Percentiles rank a stretch among this genome's conserved stretches.
phyloP scores from a whole-genome alignment of 2,113 vertebrate genomes.

The Mesembrinibis cayennensis region DNA sequence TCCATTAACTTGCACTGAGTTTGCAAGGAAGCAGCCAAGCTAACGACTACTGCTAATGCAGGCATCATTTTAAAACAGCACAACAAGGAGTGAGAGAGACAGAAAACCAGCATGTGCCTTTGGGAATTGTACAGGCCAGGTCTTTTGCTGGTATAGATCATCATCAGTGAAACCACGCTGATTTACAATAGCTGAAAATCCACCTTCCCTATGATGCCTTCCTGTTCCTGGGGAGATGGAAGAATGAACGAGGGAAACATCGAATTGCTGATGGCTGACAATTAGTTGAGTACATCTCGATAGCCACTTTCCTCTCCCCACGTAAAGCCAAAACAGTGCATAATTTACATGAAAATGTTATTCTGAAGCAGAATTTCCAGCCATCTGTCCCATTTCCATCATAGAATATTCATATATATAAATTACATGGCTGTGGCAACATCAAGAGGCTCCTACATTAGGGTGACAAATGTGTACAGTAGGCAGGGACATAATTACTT shows the following conservation, averaged over 20 bases:
- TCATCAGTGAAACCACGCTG: background rate
- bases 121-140: background rate
- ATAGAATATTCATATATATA: slow-evolving; percentile 68
- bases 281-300: slow-evolving; percentile 25
- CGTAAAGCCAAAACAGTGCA: slow-evolving; percentile 39
- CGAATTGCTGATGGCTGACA: slow-evolving; percentile 65
- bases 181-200: background rate
- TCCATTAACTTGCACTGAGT: background rate
- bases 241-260: background rate
- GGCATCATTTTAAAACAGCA: background rate
- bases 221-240: background rate
- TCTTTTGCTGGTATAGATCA: background rate
- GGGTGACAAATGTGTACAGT: slow-evolving; percentile 63
- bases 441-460: slow-evolving; percentile 50
- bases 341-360: slow-evolving; percentile 64
- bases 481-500: slow-evolving; percentile 50
- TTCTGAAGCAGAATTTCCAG: slow-evolving; percentile 67
- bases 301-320: slow-evolving; percentile 30
- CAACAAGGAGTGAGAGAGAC: background rate
- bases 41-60: background rate
- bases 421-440: slow-evolving; percentile 62
- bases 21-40: background rate
- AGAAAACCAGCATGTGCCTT: background rate
- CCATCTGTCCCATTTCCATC: slow-evolving; percentile 69
- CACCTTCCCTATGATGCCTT: background rate